phyloP scores from a whole-genome alignment of 2,888 invertebrate genomes.

The Caenorhabditis sp. region DNA sequence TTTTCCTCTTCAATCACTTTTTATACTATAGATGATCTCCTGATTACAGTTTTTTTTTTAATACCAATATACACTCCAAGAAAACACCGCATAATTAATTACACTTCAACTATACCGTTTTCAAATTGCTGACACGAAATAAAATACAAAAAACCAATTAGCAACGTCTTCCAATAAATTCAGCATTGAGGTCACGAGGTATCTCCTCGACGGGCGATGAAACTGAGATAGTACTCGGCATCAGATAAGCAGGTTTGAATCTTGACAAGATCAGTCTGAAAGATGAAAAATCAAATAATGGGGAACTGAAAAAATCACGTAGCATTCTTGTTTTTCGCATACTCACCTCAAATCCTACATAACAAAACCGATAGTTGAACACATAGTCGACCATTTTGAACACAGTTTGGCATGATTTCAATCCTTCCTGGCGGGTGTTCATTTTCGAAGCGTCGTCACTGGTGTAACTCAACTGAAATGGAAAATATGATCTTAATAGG shows the following conservation, averaged over 20 bases:
- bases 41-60: too few relatives aligned
- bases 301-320: conserved; percentile 13
- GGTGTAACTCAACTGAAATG: conserved; percentile 4
- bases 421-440: conserved; percentile 36
- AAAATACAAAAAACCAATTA: neutral
- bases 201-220: conserved; percentile 28
- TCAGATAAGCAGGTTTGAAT: conserved; percentile 57
- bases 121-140: neutral
- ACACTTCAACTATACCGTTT: neutral
- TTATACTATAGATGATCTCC: too few relatives aligned
- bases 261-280: conserved; percentile 56
- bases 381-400: conserved; percentile 61
- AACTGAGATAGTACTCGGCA: conserved; percentile 62
- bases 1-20: too few relatives aligned
- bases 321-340: neutral
- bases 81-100: neutral
- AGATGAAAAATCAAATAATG: conserved; percentile 5
- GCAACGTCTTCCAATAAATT: conserved; percentile 11
- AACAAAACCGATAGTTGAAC: conserved; percentile 50
- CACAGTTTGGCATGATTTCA: conserved; percentile 41
- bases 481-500: neutral
- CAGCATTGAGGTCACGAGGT: conserved; percentile 31
- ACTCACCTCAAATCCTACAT: conserved; percentile 54
- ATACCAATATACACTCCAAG: neutral
- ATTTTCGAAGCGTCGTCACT: conserved; percentile 38